Evolutionary conservation across 2,113 vertebrate genomes (phyloP).

Genomic region (Aldabrachelys gigantea): DNA sequence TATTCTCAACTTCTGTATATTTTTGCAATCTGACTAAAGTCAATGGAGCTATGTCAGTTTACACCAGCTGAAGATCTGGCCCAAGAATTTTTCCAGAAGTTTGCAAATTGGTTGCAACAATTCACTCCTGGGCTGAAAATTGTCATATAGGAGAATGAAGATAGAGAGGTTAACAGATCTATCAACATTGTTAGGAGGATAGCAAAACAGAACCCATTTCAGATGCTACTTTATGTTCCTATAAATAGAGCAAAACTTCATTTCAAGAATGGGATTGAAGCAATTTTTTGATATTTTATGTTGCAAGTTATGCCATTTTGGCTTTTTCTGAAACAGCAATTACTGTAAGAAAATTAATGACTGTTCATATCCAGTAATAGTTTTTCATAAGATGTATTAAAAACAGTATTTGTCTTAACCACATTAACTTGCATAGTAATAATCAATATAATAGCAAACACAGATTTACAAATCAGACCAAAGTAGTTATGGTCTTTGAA

Average conservation of each 20-base stretch:
- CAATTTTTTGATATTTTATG: constrained; percentile 26
- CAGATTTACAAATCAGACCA: neutral
- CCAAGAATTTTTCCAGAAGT: neutral
- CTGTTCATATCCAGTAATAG: neutral
- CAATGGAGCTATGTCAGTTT: neutral
- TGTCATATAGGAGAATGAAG: neutral
- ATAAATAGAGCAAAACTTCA: constrained; percentile 24
- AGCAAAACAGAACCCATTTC: neutral
- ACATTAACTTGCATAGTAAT: neutral
- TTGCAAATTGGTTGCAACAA: neutral
- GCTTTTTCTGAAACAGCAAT: neutral
- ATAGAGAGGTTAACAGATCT: neutral
- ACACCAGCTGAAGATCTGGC: neutral
- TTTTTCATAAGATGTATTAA: neutral
- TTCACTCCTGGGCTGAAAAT: neutral
- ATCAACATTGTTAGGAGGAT: neutral
- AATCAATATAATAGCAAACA: neutral
- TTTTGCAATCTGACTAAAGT: neutral
- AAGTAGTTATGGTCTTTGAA: neutral
- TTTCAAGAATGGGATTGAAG: constrained; percentile 5
- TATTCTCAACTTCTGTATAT: neutral
- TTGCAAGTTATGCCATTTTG: neutral
- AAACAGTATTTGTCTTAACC: neutral
- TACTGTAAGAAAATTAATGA: neutral
- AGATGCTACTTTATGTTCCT: neutral